Evolutionary conservation across 1,140 invertebrate species (phyloP).

Genomic region (Drosophila chauvacae): DNA sequence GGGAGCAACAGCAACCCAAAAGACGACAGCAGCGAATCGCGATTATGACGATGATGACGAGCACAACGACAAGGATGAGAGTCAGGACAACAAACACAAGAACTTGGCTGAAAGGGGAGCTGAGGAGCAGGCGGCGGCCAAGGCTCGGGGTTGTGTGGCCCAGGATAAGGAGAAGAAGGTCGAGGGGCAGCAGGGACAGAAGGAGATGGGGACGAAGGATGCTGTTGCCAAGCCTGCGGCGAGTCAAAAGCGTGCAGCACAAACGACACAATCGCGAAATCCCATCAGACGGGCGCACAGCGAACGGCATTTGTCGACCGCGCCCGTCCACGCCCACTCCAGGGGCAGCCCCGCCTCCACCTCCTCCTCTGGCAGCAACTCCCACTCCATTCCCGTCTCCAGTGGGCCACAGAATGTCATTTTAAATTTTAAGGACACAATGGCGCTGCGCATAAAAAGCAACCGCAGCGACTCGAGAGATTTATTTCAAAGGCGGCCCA

Average conservation of each 20-base stretch:
- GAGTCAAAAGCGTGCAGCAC: conserved; percentile 76
- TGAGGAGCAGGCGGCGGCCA: conserved; percentile 13
- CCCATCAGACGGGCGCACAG: conserved; percentile 84
- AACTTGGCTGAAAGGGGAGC: conserved; percentile 35
- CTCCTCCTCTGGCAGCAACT: conserved; percentile 16
- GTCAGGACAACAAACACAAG: conserved; percentile 60
- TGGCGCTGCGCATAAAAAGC: conserved; percentile 89
- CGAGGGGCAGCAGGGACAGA: conserved; percentile 5
- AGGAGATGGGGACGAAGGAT: conserved; percentile 29
- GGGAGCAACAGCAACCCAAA: conserved; percentile 44
- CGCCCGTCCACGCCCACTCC: conserved; percentile 29
- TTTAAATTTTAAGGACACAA: conserved; percentile 89
- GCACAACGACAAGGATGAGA: conserved; percentile 64
- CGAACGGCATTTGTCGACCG: conserved; percentile 79
- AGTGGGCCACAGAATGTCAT: conserved; percentile 77
- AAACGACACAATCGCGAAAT: conserved; percentile 84
- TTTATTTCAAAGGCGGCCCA: conserved; percentile 85
- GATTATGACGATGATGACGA: conserved; percentile 78
- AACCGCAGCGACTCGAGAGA: conserved; percentile 87
- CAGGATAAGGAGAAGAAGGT: conserved; percentile 29
- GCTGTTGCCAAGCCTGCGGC: conserved; percentile 65
- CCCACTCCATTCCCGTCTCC: conserved; percentile 27
- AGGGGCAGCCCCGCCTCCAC: conserved; percentile 1
- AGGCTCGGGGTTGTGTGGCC: conserved; percentile 5
- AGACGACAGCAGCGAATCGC: conserved; percentile 76